Evolutionary conservation across 2,797 vertebrate species (phyloP).

Genomic region (Chelon auratus): DNA sequence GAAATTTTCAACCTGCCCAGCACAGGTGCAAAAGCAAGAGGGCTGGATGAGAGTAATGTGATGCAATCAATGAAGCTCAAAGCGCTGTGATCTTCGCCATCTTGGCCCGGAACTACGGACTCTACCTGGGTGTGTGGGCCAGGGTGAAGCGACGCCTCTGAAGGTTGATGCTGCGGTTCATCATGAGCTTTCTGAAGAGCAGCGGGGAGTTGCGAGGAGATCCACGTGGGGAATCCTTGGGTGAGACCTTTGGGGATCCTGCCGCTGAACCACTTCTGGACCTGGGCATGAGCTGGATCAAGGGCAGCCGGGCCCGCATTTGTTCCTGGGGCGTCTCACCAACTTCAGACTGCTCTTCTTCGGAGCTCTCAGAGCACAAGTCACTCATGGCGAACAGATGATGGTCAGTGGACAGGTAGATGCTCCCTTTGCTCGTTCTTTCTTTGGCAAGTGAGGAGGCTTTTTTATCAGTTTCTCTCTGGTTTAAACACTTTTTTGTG

Average conservation of each 20-base stretch:
- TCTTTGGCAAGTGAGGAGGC: background rate
- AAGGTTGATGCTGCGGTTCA: conserved; percentile 89
- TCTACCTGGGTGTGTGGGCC: conserved; percentile 87
- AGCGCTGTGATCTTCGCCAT: background rate
- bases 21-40: background rate
- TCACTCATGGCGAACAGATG: conserved; percentile 49
- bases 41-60: background rate
- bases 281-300: conserved; percentile 77
- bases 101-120: background rate
- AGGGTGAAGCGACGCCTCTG: conserved; percentile 89
- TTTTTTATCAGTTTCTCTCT: conserved; percentile 5
- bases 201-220: conserved; percentile 88
- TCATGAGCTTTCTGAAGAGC: conserved; percentile 89
- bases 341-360: conserved; percentile 70
- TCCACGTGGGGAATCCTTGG: conserved; percentile 81
- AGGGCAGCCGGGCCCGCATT: conserved; percentile 46
- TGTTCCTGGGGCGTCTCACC: conserved; percentile 50
- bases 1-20: background rate
- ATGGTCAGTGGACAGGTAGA: background rate
- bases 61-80: background rate
- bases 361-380: conserved; percentile 69
- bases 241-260: conserved; percentile 81
- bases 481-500: background rate
- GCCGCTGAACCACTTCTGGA: conserved; percentile 64
- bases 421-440: background rate